These are phyloP conservation scores for Plectus sambesii DNA, from an alignment of 1,140 invertebrate species.

Conservation along the genomic window DNA sequence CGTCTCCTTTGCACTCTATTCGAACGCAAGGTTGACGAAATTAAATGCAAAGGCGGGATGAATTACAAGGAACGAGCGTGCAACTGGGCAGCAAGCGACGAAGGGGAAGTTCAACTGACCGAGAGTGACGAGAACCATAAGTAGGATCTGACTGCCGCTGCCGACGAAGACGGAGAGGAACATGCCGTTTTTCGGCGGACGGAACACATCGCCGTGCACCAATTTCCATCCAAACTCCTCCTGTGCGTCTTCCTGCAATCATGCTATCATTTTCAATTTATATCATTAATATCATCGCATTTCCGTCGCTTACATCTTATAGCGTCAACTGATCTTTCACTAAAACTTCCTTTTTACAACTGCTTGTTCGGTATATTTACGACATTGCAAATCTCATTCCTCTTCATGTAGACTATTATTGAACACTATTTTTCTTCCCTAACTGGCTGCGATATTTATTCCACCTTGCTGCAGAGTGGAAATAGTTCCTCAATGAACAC, in stretches of 20 bases:
- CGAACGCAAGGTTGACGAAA: too few species aligned
- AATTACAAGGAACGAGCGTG: not conserved
- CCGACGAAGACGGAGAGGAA: conserved; percentile 83
- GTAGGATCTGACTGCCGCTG: conserved; percentile 76
- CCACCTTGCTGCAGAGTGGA: too few species aligned
- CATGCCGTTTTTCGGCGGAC: conserved; percentile 92
- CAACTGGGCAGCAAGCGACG: conserved; percentile 8
- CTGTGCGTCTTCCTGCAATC: conserved; percentile 72
- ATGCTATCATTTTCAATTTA: not conserved
- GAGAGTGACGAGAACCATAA: conserved; percentile 56
- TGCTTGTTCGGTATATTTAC: too few species aligned
- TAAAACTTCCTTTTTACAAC: too few species aligned
- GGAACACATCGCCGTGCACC: conserved; percentile 85
- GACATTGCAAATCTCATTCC: too few species aligned
- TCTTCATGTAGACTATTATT: too few species aligned
- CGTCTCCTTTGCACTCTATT: too few species aligned
- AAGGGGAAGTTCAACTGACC: conserved; percentile 47
- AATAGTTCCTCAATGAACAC: too few species aligned
- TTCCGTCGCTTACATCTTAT: too few species aligned
- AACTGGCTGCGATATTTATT: too few species aligned
- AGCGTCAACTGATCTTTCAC: too few species aligned
- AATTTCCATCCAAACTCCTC: conserved; percentile 99
- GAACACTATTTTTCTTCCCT: too few species aligned
- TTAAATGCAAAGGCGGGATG: not conserved
- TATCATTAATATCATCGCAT: not conserved